These are phyloP conservation scores for Lasioglossum calceatum DNA, from an alignment of 2,888 invertebrate genomes.

Conservation along the genomic window DNA sequence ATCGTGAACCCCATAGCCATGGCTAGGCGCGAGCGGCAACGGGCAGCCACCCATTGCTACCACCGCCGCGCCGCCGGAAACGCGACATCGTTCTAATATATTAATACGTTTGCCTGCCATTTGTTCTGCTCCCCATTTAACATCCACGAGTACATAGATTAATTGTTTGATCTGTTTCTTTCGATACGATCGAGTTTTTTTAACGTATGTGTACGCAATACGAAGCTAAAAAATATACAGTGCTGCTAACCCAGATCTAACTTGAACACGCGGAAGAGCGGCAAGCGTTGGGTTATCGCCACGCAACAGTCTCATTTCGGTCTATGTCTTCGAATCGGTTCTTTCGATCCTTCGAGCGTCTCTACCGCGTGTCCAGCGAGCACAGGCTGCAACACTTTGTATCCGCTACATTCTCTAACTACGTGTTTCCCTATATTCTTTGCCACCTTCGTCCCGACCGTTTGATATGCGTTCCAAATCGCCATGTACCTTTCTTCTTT, in stretches of 20 bases:
- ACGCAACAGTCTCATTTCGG: neutral
- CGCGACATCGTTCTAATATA: conserved; percentile 23
- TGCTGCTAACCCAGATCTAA: conserved; percentile 32
- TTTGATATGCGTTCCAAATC: conserved; percentile 17
- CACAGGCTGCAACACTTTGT: conserved; percentile 39
- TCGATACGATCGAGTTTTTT: conserved; percentile 37
- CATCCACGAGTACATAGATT: conserved; percentile 39
- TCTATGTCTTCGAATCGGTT: neutral
- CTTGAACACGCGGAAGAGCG: conserved; percentile 41
- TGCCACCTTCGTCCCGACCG: conserved; percentile 31
- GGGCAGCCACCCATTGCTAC: neutral
- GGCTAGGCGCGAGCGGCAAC: neutral
- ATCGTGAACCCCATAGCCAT: conserved; percentile 17
- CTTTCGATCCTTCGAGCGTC: neutral
- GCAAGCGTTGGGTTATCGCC: neutral
- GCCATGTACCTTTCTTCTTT: neutral
- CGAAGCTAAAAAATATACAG: conserved; percentile 66
- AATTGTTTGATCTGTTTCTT: conserved; percentile 34
- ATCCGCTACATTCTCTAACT: conserved; percentile 40
- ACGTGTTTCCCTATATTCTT: conserved; percentile 35
- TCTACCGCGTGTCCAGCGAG: conserved; percentile 34
- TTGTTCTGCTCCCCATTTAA: conserved; percentile 14
- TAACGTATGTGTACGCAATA: conserved; percentile 50
- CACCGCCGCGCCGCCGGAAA: conserved; percentile 14
- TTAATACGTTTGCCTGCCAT: conserved; percentile 2